Base-by-base conservation (phyloP, 2,113 vertebrate genomes). In the Cervus canadensis region DNA sequence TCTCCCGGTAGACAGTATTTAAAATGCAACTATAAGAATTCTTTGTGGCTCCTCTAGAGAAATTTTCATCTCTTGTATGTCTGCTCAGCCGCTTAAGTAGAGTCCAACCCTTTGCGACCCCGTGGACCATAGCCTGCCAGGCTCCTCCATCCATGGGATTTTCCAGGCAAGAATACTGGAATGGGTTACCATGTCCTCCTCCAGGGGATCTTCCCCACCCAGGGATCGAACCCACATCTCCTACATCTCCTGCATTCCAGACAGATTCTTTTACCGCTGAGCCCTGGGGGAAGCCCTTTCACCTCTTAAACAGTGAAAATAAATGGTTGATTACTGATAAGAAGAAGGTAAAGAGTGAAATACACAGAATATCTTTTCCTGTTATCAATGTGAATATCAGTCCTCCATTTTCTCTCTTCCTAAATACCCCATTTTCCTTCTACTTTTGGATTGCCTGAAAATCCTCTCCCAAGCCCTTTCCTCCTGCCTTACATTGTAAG, bases 61-160 rank as follows among this genome's bases (percentile, higher is more conserved):
- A 43, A 43, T 25, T 26, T 43, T 74, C 21, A 40, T 74, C 36
- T 76, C 36, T 25, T 43, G 36, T 76, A 26, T 14, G 21, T 1
- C 12, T 7, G 11, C 36, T 26, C 36, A 14, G 21, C 25, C n/a
- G 0, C 19, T 71, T 71, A 23, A 40, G n/a, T 12, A 12, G n/a
- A 6, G 67, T 23, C 67, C n/a, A 36, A 12, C n/a, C 19, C 23
- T 76, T 76, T 76, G 71, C 12, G 0, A 76, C 3, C 14, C 71
- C 12, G 0, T 76, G 40, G 23, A 26, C 25, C 6, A 26, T 7
- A 76, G 23, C 23, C 23, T 43, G 23, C 71, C 40, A 43, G 71
- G 36, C 71, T 76, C 12, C 71, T 76, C 12, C 23, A 14, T 76
- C 40, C 3, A 1, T 26, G 40, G 40, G 71, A 76, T 76, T 76